These are phyloP conservation scores for Homarus americanus DNA, from an alignment of 1,140 invertebrate genomes.

Conservation along the genomic window DNA sequence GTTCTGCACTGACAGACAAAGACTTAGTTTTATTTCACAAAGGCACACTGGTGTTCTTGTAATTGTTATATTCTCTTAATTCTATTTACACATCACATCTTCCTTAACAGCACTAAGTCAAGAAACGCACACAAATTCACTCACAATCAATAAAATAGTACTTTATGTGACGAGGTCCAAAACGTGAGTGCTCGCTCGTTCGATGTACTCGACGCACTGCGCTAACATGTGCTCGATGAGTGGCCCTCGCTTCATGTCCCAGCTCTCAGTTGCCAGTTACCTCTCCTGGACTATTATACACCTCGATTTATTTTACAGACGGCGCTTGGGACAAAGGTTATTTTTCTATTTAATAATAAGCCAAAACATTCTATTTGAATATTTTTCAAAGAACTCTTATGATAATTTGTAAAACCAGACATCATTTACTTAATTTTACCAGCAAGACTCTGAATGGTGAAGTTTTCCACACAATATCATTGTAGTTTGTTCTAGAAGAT, in stretches of 20 bases:
- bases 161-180: conserved; percentile 36
- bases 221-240: conserved; percentile 28
- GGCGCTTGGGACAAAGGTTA: no score
- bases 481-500: no score
- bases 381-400: no score
- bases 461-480: no score
- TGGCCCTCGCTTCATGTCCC: conserved; percentile 1
- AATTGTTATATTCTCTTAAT: not conserved
- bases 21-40: not conserved
- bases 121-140: conserved; percentile 3
- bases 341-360: no score
- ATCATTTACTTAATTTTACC: no score
- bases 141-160: conserved; percentile 31
- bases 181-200: conserved; percentile 37
- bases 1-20: not conserved
- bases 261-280: not conserved
- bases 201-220: conserved; percentile 43
- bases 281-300: not conserved
- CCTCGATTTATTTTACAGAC: not conserved
- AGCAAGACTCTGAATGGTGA: no score
- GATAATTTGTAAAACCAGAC: no score
- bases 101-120: not conserved
- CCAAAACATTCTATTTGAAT: no score
- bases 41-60: not conserved
- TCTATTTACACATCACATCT: not conserved